Conservation (phyloP, 2,797 vertebrate genomes). For the Discoglossus pictus region DNA sequence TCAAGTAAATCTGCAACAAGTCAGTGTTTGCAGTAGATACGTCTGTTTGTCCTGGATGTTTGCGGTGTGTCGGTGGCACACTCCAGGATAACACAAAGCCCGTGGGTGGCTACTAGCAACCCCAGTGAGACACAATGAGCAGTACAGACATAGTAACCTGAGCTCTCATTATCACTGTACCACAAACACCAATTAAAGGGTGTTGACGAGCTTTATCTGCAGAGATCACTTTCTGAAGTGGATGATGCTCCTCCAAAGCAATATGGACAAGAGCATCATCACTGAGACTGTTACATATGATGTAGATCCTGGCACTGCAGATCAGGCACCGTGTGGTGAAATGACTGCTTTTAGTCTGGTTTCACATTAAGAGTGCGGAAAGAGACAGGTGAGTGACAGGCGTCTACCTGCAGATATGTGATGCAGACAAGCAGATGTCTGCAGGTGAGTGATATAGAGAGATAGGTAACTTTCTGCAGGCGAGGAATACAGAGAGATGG, state of each 20-base stretch:
- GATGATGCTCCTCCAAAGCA: not conserved
- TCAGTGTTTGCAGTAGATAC: slow-evolving; percentile 11
- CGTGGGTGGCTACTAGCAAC: slow-evolving; percentile 2
- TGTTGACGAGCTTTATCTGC: slow-evolving; percentile 1
- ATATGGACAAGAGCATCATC: not conserved
- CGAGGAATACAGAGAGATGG: not conserved
- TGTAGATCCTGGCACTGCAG: too few relatives aligned
- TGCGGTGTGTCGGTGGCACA: not conserved
- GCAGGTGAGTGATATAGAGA: too few relatives aligned
- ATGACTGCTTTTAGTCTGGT: too few relatives aligned
- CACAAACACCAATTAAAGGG: slow-evolving; percentile 12
- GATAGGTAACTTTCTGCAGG: too few relatives aligned
- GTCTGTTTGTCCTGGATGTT: not conserved
- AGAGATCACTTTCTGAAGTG: slow-evolving; percentile 19
- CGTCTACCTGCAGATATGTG: too few relatives aligned
- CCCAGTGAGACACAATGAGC: slow-evolving; percentile 2
- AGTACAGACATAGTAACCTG: not conserved
- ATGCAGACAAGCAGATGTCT: too few relatives aligned
- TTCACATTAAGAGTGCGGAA: too few relatives aligned
- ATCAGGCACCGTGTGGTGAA: too few relatives aligned
- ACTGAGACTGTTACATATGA: not conserved
- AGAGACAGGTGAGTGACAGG: too few relatives aligned
- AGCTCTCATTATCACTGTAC: slow-evolving; percentile 13
- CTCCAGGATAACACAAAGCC: slow-evolving; percentile 7
- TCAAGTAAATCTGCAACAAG: too few relatives aligned